Conservation (phyloP, 2,797 vertebrate genomes). For the Phrynocephalus forsythii region DNA sequence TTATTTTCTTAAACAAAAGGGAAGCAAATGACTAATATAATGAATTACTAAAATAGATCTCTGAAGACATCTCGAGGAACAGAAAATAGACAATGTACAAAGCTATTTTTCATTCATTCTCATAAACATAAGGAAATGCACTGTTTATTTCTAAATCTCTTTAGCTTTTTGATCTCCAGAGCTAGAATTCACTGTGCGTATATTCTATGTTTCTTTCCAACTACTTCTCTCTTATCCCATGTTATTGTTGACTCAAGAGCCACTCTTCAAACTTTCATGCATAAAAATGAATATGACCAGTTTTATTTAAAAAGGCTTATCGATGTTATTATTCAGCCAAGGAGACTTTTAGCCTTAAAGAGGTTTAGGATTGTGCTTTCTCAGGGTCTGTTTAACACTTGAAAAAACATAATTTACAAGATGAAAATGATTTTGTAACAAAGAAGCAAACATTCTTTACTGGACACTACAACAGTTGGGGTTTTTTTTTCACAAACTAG, state of each 20-base stretch:
- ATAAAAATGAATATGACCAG: not conserved
- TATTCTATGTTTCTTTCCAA: not conserved
- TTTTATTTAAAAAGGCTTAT: not conserved
- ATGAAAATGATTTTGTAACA: not conserved
- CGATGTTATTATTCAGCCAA: not conserved
- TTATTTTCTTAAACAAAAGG: not conserved
- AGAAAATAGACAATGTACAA: not conserved
- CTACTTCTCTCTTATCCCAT: not conserved
- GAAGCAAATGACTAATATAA: not conserved
- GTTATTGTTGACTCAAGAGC: not conserved
- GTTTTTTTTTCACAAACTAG: not conserved
- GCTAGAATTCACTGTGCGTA: not conserved
- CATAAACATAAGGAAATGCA: not conserved
- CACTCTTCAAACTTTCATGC: not conserved
- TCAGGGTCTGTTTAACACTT: not conserved
- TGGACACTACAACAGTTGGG: not conserved
- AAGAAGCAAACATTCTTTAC: not conserved
- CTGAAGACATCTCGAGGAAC: not conserved
- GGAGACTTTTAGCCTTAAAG: not conserved
- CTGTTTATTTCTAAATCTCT: slow-evolving; percentile 1
- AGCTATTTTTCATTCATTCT: not conserved
- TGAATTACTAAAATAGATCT: not conserved
- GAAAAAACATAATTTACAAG: not conserved
- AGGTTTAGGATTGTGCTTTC: not conserved
- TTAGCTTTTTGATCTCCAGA: not conserved